Base-by-base conservation (phyloP, 2,888 invertebrate species). In the Torymus texanus region DNA sequence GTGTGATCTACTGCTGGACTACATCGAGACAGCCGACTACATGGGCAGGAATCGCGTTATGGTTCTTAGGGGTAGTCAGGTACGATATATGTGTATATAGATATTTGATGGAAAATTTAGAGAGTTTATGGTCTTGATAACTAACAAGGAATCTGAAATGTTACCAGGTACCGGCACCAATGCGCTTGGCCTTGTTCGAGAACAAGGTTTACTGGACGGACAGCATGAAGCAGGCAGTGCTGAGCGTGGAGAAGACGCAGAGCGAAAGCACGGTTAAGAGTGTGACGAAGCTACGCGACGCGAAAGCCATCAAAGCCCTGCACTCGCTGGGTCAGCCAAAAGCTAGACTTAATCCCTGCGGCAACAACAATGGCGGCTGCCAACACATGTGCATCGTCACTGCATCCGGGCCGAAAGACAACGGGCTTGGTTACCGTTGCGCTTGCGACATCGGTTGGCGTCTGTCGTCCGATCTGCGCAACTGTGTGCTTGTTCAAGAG, bases 21-120 rank as follows among this genome's bases (percentile, higher is more conserved):
- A 98, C 88, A 97, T 99, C 82, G 98, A 98, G 88, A 97, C 97
- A 0, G 96, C 98, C 0, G 97, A 98, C 90, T 99, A 99, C 90
- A 94, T 97, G 72, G 98, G 98, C 0, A 92, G 94, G 80, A 94
- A 95, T 84, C 92, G 98, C 82, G 94, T 95, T 81, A 92, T 96
- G 88, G 94, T 97, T 0, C 91, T 97, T 2, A 91, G 97, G 79
- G 97, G 97, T 2, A 94, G 95, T 81, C 94, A 95, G 62, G 81
- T 81, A 62, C 8, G 41, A 41, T 41, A 41, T 29, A 29, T n/a
- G n/a, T 29, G 5, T 5, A 29, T 41, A 41, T 41, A 8, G 8
- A 41, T 8, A 5, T 8, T 41, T 41, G 41, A 41, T 41, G 10
- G 8, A 8, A 41, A 41, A 41, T 41, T 65, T 50, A 65, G 2